These are phyloP conservation scores for Hippocampus guttulatus DNA, from an alignment of 2,113 vertebrate species.

Conservation along the genomic window DNA sequence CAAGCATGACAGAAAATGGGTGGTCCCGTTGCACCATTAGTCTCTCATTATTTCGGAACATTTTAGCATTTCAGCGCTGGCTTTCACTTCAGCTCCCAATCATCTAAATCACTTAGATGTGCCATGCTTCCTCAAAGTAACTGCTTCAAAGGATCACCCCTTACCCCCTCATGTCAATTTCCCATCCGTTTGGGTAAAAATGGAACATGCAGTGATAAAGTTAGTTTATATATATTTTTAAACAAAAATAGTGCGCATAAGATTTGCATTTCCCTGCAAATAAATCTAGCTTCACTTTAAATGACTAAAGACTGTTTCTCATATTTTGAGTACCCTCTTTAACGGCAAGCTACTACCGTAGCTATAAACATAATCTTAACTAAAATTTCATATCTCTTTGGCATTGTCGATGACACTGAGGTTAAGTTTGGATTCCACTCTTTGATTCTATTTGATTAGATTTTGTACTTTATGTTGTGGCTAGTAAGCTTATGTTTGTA, in stretches of 20 bases:
- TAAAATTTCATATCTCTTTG: too few relatives aligned
- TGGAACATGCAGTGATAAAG: background rate
- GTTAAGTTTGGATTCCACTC: background rate
- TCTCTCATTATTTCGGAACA: conserved; percentile 33
- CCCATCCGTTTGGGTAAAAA: conserved; percentile 37
- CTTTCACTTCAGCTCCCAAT: conserved; percentile 41
- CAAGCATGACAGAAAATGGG: conserved; percentile 23
- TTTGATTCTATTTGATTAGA: background rate
- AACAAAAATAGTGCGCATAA: too few relatives aligned
- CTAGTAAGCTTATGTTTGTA: background rate
- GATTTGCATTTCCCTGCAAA: too few relatives aligned
- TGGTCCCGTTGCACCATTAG: conserved; percentile 20
- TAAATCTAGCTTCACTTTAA: too few relatives aligned
- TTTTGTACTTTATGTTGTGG: background rate
- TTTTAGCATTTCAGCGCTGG: conserved; percentile 24
- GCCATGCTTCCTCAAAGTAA: conserved; percentile 41
- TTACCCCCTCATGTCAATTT: conserved; percentile 57
- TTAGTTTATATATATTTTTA: too few relatives aligned
- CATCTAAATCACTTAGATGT: conserved; percentile 50
- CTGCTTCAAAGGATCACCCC: conserved; percentile 40
- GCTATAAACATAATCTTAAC: too few relatives aligned
- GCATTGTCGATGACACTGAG: too few relatives aligned
- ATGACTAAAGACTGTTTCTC: too few relatives aligned
- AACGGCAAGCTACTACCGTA: too few relatives aligned
- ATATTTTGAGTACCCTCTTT: too few relatives aligned